These are phyloP conservation scores for Alligator sinensis DNA, from an alignment of 2,113 vertebrate species.

Conservation along the genomic window DNA sequence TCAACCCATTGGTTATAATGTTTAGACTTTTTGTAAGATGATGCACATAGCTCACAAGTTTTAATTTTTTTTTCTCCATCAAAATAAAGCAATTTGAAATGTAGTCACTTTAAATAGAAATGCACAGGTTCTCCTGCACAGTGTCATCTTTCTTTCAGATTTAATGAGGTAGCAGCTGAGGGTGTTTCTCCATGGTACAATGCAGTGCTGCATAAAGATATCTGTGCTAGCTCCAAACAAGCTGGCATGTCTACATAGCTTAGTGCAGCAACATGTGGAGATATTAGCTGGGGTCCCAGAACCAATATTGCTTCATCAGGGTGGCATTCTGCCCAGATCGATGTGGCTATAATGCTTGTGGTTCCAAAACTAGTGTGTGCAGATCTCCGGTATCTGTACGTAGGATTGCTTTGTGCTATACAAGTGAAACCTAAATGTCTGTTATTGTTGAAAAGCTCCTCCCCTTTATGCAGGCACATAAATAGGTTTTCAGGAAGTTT, in stretches of 20 bases:
- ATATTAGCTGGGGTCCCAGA: too few species aligned
- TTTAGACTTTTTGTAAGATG: background rate
- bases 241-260: too few species aligned
- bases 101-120: background rate
- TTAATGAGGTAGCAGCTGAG: background rate
- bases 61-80: background rate
- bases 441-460: background rate
- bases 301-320: too few species aligned
- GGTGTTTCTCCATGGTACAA: background rate
- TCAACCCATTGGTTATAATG: background rate
- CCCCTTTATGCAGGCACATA: background rate
- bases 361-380: too few species aligned
- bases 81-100: background rate
- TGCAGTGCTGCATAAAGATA: too few species aligned
- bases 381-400: too few species aligned
- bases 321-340: too few species aligned
- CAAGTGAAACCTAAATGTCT: too few species aligned
- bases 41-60: background rate
- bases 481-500: background rate
- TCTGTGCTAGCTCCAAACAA: too few species aligned
- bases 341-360: too few species aligned
- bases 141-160: background rate
- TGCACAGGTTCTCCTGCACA: background rate
- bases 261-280: too few species aligned
- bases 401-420: too few species aligned